A percentile compares a stretch with the other conserved stretches of the same genome.
These are phyloP conservation scores for Panthera tigris DNA, from an alignment of 2,113 vertebrate genomes.

Conservation along the genomic window DNA sequence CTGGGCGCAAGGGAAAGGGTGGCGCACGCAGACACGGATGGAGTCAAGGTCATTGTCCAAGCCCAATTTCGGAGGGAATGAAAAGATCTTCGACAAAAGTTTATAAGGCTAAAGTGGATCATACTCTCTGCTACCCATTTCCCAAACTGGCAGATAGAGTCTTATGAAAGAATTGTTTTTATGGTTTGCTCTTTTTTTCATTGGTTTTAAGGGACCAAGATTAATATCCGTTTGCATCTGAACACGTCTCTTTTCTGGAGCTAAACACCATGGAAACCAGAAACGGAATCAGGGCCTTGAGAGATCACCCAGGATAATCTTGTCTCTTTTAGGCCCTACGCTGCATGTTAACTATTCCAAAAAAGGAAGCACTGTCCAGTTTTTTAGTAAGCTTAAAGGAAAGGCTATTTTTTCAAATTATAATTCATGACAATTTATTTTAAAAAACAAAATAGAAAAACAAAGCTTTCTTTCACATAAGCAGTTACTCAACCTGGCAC, in stretches of 20 bases:
- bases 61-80: neutral
- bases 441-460: neutral
- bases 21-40: neutral
- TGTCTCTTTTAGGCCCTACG: neutral
- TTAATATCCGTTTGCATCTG: neutral
- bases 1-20: neutral
- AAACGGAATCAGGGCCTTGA: neutral
- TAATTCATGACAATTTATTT: neutral
- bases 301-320: neutral
- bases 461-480: neutral
- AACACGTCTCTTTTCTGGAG: neutral
- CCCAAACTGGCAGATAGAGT: constrained; percentile 24
- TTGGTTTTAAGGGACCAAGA: neutral
- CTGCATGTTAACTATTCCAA: neutral
- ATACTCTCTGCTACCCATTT: neutral
- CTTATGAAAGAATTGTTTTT: neutral
- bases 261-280: neutral
- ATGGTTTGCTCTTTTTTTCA: neutral
- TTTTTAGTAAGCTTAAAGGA: neutral
- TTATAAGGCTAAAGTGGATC: neutral
- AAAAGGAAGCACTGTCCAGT: neutral
- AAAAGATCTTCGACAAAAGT: neutral
- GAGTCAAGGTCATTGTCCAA: neutral
- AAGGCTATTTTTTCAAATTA: neutral
- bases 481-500: neutral